Evolutionary conservation across 37 sponge, comb jelly and placozoan genomes (phyloP).

Genomic region (Beroe ovata): DNA sequence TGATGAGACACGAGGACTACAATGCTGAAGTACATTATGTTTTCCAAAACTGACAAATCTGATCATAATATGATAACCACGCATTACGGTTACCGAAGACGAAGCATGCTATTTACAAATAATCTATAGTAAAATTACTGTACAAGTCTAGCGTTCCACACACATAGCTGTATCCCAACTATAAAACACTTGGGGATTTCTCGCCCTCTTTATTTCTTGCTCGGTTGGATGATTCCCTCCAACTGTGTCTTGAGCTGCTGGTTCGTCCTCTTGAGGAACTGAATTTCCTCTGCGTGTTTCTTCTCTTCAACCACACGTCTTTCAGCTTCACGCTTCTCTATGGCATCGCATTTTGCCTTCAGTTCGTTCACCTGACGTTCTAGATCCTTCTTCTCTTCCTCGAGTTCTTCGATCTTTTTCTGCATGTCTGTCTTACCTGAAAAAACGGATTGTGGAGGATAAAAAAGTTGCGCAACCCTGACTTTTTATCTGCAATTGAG

Average conservation of each 20-base stretch:
- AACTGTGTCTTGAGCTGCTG: conserved; percentile 95
- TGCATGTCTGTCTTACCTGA: conserved; percentile 83
- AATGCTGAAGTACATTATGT: no score
- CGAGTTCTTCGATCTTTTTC: conserved; percentile 75
- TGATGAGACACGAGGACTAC: no score
- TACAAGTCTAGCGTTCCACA: not conserved
- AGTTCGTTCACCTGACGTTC: conserved; percentile 87
- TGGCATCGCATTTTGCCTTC: conserved; percentile 88
- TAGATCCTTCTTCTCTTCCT: conserved; percentile 78
- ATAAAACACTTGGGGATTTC: not conserved
- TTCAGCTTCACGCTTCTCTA: conserved; percentile 96
- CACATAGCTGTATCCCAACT: not conserved
- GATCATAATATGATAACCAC: no score
- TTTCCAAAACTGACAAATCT: no score
- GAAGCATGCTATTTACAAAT: not conserved
- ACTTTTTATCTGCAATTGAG: no score
- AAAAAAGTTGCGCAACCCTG: no score
- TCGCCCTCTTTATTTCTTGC: conserved; percentile 80
- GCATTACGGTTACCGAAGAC: no score
- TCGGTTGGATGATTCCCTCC: conserved; percentile 94
- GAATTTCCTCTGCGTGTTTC: conserved; percentile 93
- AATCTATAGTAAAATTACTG: not conserved
- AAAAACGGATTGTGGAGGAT: no score
- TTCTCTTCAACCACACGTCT: conserved; percentile 89
- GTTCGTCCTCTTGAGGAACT: conserved; percentile 91